These are phyloP conservation scores for Tamandua tetradactyla DNA, from an alignment of 2,797 vertebrate species.

Conservation along the genomic window DNA sequence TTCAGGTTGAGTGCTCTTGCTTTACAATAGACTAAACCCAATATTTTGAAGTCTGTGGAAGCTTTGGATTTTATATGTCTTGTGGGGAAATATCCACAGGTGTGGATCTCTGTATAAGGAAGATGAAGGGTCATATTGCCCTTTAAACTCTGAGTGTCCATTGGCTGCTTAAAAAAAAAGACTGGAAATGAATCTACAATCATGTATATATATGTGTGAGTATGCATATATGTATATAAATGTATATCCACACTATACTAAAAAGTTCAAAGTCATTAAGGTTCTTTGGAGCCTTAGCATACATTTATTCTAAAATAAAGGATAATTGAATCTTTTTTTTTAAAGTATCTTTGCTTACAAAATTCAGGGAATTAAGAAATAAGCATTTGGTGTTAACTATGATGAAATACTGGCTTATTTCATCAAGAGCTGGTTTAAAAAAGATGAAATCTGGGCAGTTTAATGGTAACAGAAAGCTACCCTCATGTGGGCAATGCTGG, in stretches of 20 bases:
- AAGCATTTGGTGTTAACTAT: conserved; percentile 79
- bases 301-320: conserved; percentile 14
- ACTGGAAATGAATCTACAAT: conserved; percentile 35
- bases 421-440: conserved; percentile 84
- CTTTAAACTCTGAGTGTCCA: conserved; percentile 22
- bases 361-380: conserved; percentile 66
- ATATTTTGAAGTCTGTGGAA: conserved; percentile 41
- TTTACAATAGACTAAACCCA: conserved; percentile 61
- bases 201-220: not conserved
- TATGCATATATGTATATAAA: not conserved
- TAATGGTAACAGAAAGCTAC: conserved; percentile 88
- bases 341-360: conserved; percentile 63
- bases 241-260: not conserved
- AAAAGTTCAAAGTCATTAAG: conserved; percentile 35
- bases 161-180: not conserved
- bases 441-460: conserved; percentile 87
- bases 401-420: conserved; percentile 84
- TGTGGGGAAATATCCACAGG: conserved; percentile 43
- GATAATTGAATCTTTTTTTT: conserved; percentile 41
- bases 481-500: conserved; percentile 91
- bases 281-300: conserved; percentile 32
- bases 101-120: not conserved
- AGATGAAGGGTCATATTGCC: not conserved
- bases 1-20: conserved; percentile 41
- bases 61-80: conserved; percentile 42